phyloP scores from a whole-genome alignment of 2,888 invertebrate genomes.

The Hemithea aestivaria region DNA sequence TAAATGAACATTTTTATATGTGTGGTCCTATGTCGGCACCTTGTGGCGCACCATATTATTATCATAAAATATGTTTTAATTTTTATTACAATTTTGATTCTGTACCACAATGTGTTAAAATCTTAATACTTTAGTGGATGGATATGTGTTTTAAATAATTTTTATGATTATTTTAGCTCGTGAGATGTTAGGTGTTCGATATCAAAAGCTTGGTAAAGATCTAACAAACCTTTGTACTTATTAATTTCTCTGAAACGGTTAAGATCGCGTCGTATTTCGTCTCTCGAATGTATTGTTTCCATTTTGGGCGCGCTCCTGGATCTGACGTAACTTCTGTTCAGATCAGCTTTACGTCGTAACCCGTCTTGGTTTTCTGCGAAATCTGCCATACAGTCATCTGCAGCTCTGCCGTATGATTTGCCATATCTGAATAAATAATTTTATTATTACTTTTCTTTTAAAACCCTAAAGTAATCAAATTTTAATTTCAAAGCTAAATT shows the following conservation, averaged over 20 bases:
- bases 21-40: conserved; percentile 17
- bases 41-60: conserved; percentile 16
- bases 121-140: too few species aligned
- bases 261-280: conserved; percentile 74
- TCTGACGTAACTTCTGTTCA: conserved; percentile 64
- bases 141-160: too few species aligned
- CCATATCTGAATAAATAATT: conserved; percentile 56
- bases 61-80: background rate
- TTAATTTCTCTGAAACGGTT: conserved; percentile 74
- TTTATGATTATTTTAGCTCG: background rate
- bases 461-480: too few species aligned
- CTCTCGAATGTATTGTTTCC: conserved; percentile 75
- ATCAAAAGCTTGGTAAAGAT: conserved; percentile 12
- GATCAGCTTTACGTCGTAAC: conserved; percentile 57
- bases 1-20: conserved; percentile 2
- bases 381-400: conserved; percentile 80
- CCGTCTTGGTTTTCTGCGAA: conserved; percentile 72
- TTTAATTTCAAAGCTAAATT: too few species aligned
- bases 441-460: conserved; percentile 1
- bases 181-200: background rate
- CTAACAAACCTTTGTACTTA: conserved; percentile 70
- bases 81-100: background rate
- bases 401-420: conserved; percentile 78
- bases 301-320: conserved; percentile 79
- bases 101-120: too few species aligned